Base-by-base conservation (phyloP, 2,888 invertebrate genomes). In the Rhodophaea formosa region DNA sequence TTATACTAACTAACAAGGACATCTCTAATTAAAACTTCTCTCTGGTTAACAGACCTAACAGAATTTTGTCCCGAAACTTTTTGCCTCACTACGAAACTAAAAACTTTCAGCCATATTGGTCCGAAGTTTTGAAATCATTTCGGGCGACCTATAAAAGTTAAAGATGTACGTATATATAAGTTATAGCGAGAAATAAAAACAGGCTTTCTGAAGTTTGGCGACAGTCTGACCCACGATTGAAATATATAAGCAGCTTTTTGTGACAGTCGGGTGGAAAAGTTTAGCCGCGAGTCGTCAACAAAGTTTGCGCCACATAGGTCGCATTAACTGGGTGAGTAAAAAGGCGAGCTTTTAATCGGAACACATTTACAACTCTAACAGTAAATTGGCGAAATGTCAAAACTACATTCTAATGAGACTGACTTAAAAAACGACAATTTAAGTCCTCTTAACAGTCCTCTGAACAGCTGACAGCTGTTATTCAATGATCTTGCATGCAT, bases 11-110 rank as follows among this genome's bases (percentile, higher is more conserved):
- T 68, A 74, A 72, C 72, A 70, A 72, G 71, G 75, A 73, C 74
- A 72, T 70, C 65, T 72, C 72, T 76, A 79, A 80, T 80, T 80
- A 80, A 80, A 81, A 80, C 73, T 79, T 79, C 60, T 52, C 55
- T 61, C 60, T 66, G 64, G 71, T 74, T 70, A 64, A 59, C 62
- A 49, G 63, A 64, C 59, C 67, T 59, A 61, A 69, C 64, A 60
- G 63, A 69, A 69, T 65, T 69, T 68, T 59, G 62, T 60, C 61
- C 61, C 57, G 17, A 61, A 75, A 74, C 64, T 72, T 74, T 78
- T 76, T 71, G 62, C 63, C 60, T 58, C 55, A 58, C 59, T 49
- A 47, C 49, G 42, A 59, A 65, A 64, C 62, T 66, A 59, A 63
- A 64, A 61, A 65, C 53, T 58, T 62, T 12, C 16, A 15, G 10